phyloP scores from a whole-genome alignment of 2,113 vertebrate genomes.

The Melanerpes formicivorus region DNA sequence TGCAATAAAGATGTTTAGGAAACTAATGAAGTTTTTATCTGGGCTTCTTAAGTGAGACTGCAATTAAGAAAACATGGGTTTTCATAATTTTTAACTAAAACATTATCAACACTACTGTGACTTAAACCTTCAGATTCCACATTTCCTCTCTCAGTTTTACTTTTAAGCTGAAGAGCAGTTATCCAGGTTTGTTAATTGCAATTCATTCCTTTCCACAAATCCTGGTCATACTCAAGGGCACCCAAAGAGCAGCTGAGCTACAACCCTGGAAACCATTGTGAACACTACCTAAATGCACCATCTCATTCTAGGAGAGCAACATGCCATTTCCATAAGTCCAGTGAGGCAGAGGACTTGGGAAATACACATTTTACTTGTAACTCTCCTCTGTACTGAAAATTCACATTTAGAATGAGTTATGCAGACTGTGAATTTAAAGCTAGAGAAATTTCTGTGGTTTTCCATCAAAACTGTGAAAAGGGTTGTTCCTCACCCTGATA shows the following conservation, averaged over 20 bases:
- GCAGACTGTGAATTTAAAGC: background rate
- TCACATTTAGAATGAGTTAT: background rate
- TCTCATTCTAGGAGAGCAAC: background rate
- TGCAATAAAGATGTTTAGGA: background rate
- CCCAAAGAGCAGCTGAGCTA: background rate
- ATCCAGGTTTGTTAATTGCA: background rate
- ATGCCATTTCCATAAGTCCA: background rate
- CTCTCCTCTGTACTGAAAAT: background rate
- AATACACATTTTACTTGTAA: background rate
- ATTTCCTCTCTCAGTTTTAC: background rate
- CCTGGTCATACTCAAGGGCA: background rate
- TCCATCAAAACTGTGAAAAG: background rate
- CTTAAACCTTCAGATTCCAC: background rate
- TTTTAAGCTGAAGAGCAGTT: background rate
- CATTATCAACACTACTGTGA: background rate
- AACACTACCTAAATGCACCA: background rate
- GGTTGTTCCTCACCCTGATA: background rate
- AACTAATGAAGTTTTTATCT: background rate
- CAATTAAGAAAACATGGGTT: background rate
- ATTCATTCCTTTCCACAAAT: background rate
- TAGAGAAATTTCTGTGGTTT: background rate
- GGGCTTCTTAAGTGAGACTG: background rate
- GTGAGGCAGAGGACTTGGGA: background rate
- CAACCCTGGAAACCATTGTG: background rate
- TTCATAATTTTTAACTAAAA: background rate